These are phyloP conservation scores for Drosophila greeni DNA, from an alignment of 2,888 invertebrate species.

Conservation along the genomic window DNA sequence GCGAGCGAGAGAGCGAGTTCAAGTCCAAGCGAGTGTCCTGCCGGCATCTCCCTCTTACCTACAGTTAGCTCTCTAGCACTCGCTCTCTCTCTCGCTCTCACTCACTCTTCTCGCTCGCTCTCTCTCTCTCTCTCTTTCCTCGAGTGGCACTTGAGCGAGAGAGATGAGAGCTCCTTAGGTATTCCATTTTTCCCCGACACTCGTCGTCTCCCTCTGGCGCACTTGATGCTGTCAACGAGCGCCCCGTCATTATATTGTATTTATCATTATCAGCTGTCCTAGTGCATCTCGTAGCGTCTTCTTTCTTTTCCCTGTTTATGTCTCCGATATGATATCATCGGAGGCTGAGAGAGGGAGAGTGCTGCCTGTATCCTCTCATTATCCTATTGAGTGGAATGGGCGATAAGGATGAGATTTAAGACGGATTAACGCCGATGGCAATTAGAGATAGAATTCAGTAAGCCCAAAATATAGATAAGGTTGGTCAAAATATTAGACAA, in stretches of 20 bases:
- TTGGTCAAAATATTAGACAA: neutral
- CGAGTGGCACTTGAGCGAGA: conserved; percentile 67
- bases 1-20: conserved; percentile 10
- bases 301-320: neutral
- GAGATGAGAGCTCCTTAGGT: conserved; percentile 22
- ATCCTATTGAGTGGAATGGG: conserved; percentile 12
- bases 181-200: conserved; percentile 3
- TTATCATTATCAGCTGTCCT: conserved; percentile 64
- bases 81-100: neutral
- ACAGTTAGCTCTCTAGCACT: neutral
- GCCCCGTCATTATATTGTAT: conserved; percentile 69
- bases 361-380: neutral
- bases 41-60: conserved; percentile 27
- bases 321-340: conserved; percentile 14
- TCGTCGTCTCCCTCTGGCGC: conserved; percentile 36
- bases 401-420: conserved; percentile 10
- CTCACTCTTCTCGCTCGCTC: neutral
- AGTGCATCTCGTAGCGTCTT: conserved; percentile 2
- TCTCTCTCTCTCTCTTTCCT: conserved; percentile 35
- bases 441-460: conserved; percentile 5
- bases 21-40: conserved; percentile 28
- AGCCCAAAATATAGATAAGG: neutral
- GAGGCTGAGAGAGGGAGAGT: neutral
- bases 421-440: conserved; percentile 5
- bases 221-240: conserved; percentile 72